Evolutionary conservation across 1,140 invertebrate species (phyloP).

Genomic region (Heliconius melpomene): DNA sequence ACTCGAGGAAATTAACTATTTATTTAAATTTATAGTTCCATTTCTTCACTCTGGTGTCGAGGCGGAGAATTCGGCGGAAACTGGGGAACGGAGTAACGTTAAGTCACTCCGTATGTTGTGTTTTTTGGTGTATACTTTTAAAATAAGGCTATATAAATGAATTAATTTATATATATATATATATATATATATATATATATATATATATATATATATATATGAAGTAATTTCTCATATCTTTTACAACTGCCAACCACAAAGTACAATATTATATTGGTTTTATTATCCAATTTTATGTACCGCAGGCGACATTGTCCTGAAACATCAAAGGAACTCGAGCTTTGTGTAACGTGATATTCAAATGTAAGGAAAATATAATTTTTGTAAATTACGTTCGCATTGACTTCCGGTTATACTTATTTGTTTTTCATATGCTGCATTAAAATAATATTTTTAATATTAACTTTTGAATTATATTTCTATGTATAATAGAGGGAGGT

Average conservation of each 20-base stretch:
- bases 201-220: not conserved
- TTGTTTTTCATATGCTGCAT: not conserved
- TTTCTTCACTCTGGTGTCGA: too few species aligned
- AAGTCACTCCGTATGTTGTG: too few species aligned
- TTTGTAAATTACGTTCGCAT: constrained; percentile 14
- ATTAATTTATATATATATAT: too few species aligned
- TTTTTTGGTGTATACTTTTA: too few species aligned
- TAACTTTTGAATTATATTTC: not conserved
- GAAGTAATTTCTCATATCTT: not conserved
- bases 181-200: too few species aligned
- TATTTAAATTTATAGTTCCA: too few species aligned
- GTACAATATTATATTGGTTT: constrained; percentile 1
- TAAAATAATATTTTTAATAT: not conserved
- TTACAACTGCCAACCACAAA: not conserved
- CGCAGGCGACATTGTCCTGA: constrained; percentile 33
- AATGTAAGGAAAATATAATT: constrained; percentile 27
- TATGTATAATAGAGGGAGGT: not conserved
- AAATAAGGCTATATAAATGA: too few species aligned
- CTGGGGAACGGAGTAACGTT: too few species aligned
- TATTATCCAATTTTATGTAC: constrained; percentile 33
- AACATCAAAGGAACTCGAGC: constrained; percentile 33
- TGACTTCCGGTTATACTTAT: constrained; percentile 12
- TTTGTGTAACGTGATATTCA: constrained; percentile 30
- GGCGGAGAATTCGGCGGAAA: too few species aligned
- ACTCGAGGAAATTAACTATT: too few species aligned